phyloP scores from a whole-genome alignment of 1,140 invertebrate species.

The Pentalonia nigronervosa region DNA sequence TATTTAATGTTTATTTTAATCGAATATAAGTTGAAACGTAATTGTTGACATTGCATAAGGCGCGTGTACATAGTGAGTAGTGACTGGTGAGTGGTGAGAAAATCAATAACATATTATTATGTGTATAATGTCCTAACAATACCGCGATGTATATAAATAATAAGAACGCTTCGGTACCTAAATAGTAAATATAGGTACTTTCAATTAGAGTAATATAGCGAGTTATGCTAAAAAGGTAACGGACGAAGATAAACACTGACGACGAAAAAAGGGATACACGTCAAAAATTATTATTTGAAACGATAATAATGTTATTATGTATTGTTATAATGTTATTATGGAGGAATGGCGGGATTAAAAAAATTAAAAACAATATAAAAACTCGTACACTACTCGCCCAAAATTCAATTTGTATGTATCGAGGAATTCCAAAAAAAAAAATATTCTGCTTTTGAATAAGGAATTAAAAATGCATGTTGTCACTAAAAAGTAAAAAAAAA shows the following conservation, averaged over 20 bases:
- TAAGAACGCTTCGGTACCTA: background rate
- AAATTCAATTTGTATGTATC: too few species aligned
- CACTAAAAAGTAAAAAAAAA: too few species aligned
- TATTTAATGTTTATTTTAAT: conserved; percentile 15
- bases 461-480: too few species aligned
- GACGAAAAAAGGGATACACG: background rate
- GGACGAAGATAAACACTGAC: background rate
- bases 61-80: background rate
- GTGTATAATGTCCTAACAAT: background rate
- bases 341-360: background rate
- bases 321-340: background rate
- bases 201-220: background rate
- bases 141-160: background rate
- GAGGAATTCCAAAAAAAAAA: too few species aligned
- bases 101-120: conserved; percentile 23
- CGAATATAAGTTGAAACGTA: conserved; percentile 2
- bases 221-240: background rate
- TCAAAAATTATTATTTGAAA: background rate
- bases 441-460: too few species aligned
- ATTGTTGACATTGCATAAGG: conserved; percentile 6
- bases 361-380: background rate
- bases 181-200: background rate
- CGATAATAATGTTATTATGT: background rate
- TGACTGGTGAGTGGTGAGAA: background rate
- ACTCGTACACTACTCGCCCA: too few species aligned